phyloP scores from a whole-genome alignment of 2,888 invertebrate species.

The Leptura quadrifasciata region DNA sequence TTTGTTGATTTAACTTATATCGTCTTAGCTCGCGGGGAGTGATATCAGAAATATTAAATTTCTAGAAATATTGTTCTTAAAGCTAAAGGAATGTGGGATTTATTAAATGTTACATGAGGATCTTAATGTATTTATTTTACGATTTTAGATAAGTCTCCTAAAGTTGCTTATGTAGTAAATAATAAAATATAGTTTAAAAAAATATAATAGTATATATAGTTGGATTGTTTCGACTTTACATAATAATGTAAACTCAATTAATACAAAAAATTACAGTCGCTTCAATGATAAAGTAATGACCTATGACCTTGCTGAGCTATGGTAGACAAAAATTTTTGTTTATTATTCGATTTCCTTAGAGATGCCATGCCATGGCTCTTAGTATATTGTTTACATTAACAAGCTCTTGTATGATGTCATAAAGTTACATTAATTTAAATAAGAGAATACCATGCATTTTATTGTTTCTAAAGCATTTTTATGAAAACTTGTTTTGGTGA shows the following conservation, averaged over 20 bases:
- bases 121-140: conserved; percentile 20
- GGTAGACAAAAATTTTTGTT: neutral
- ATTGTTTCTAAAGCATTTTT: neutral
- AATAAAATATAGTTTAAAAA: neutral
- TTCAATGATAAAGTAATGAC: neutral
- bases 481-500: neutral
- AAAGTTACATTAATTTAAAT: neutral
- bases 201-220: neutral
- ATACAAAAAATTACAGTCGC: neutral
- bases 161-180: neutral
- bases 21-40: conserved; percentile 1
- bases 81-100: conserved; percentile 19
- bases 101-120: conserved; percentile 10
- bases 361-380: neutral
- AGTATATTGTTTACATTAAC: neutral
- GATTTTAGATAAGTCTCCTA: conserved; percentile 14
- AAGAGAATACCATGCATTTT: neutral
- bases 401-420: neutral
- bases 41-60: conserved; percentile 34
- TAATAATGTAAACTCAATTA: neutral
- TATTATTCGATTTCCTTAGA: neutral
- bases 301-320: neutral
- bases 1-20: conserved; percentile 18
- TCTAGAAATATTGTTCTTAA: conserved; percentile 22
- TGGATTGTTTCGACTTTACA: neutral